Evolutionary conservation across 2,888 invertebrate species (phyloP), one percentile per base, ranked within the genome.

Genomic region (Ochropleura plecta): DNA sequence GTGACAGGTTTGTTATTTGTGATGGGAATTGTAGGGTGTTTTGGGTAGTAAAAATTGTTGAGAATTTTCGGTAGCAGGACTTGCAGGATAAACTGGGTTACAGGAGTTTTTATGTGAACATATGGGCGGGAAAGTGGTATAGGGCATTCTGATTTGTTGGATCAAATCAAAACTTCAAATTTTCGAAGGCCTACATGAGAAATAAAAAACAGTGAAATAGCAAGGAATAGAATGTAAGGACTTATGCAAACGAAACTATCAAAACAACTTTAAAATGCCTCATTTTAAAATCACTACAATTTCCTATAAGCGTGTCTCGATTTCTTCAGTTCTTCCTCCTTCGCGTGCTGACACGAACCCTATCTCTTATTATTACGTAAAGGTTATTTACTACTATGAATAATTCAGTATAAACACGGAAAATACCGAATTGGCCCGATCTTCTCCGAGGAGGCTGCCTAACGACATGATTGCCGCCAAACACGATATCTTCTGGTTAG

Each of bases 371-470:
- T 74, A 78, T 89, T 89, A 85, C 88, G 79, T 85, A 89, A 89
- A 78, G 55, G 69, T 67, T 74, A 73, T 70, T 66, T 60, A 68
- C 70, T 76, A 55, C 67, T 66, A 84, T 85, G 83, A 87, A 83
- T 89, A 82, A 88, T 88, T 78, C 89, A 88, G 76, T 79, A 84
- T 82, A 84, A 88, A 85, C 78, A 86, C 76, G 80, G 82, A 80
- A 86, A 86, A 85, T 76, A 14, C 65, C 60, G 76, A 86, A 79
- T 70, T 70, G 70, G 62, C 68, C 70, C 66, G 72, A 81, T 83
- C 76, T 70, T 76, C 76, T 72, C 81, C 68, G 72, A 77, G 79
- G 84, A 83, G 78, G 70, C 75, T 68, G 79, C 42, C 18, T 82
- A 86, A 84, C 77, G 18, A 80, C 79, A 80, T 87, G 85, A 87